phyloP scores from a whole-genome alignment of 2,888 invertebrate species.

The Eupithecia exiguata region DNA sequence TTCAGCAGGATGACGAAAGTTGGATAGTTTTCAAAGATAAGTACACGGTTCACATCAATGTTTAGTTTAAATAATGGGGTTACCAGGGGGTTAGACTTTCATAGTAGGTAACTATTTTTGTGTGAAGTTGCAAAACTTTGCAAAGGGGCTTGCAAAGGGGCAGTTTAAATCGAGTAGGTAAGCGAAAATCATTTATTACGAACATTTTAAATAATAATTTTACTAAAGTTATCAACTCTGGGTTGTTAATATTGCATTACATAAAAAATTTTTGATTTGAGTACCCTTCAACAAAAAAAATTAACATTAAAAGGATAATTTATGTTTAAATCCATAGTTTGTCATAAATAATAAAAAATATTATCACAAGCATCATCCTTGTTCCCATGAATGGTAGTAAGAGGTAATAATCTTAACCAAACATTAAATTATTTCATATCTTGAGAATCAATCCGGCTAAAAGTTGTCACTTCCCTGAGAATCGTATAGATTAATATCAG shows the following conservation, averaged over 20 bases:
- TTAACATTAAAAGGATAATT: neutral
- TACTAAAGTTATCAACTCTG: no score
- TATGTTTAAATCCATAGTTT: neutral
- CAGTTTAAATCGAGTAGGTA: no score
- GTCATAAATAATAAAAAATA: constrained; percentile 6
- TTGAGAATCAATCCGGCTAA: constrained; percentile 23
- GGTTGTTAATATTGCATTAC: no score
- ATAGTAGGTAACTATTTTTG: neutral
- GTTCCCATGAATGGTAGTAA: constrained; percentile 14
- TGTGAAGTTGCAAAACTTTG: neutral
- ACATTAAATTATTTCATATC: constrained; percentile 23
- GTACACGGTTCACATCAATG: neutral
- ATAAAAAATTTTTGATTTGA: no score
- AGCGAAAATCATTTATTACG: no score
- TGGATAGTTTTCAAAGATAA: neutral
- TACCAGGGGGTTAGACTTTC: neutral
- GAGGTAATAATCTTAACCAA: constrained; percentile 6
- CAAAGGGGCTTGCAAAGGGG: no score
- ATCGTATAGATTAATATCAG: constrained; percentile 54
- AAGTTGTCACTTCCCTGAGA: constrained; percentile 32
- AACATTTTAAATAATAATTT: no score
- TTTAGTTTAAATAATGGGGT: neutral
- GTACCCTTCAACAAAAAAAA: neutral
- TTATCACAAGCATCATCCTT: constrained; percentile 21
- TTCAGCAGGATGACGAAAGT: neutral